Base-by-base conservation (phyloP, 2,888 invertebrate genomes). In the Tipula confusa region DNA sequence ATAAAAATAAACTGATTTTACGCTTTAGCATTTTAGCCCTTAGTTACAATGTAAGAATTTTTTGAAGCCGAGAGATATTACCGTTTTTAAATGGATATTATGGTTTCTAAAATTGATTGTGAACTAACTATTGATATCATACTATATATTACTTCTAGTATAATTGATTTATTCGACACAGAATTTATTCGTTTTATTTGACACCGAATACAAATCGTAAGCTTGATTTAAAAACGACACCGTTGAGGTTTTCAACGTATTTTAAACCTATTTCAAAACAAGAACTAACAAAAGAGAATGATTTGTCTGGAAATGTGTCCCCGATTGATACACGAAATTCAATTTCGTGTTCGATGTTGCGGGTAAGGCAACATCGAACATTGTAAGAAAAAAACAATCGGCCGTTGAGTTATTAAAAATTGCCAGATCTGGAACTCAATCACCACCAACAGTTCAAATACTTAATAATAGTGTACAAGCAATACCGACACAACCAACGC, bases 361-460 rank as follows among this genome's bases (percentile, higher is more conserved):
- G 86, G 93, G 93, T 0, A 94, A 93, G 87, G 90, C 91, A 15
- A 90, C 92, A 84, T 90, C 90, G 64, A 90, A 92, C 33, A 91
- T 92, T 87, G 90, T 88, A 81, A 43, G 43, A 15, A 33, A 82
- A 82, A 93, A 93, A 84, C 90, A 93, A 0, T 95, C 95, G 6
- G 96, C 95, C 5, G 95, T 96, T 0, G 96, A 96, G 88, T 93
- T 95, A 87, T 88, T 96, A 81, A 79, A 83, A 82, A 29, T 83
- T 31, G 84, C 33, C 1, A 82, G 33, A 82, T 33, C 31, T 33
- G 31, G 18, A 36, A 7, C 82, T 9, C 31, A 31, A 18, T 33
- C 31, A 6, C 31, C 24, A 18, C 82, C 31, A 36, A n/a, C n/a
- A n/a, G 18, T 5, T 13, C 29, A 33, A 33, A 29, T 4, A 29